These are phyloP conservation scores for Ptilonorhynchus violaceus DNA, from an alignment of 2,113 vertebrate species.

Conservation along the genomic window DNA sequence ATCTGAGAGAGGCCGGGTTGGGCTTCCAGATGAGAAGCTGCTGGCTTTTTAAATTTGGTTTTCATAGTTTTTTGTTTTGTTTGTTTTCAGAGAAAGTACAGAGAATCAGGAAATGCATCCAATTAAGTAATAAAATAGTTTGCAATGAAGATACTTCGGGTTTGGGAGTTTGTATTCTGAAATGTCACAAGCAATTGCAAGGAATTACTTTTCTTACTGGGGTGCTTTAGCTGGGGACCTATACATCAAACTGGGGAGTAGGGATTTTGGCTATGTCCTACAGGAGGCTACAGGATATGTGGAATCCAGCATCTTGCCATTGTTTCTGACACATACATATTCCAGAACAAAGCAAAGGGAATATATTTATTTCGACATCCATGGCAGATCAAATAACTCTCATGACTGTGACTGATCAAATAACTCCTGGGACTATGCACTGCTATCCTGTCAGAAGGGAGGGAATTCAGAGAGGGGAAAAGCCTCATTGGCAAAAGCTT, in stretches of 20 bases:
- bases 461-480: neutral
- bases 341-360: neutral
- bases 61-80: neutral
- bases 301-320: neutral
- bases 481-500: neutral
- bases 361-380: neutral
- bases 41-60: neutral
- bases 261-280: neutral
- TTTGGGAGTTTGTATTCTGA: neutral
- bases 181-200: neutral
- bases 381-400: neutral
- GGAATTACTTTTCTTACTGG: neutral
- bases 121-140: neutral
- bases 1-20: neutral
- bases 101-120: neutral
- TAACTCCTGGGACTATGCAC: accelerated
- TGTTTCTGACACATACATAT: neutral
- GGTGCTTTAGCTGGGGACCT: neutral
- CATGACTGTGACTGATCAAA: neutral
- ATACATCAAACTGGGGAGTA: accelerated
- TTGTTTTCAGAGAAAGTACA: neutral
- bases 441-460: neutral
- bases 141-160: neutral
- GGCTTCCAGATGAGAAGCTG: neutral
- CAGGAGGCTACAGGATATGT: neutral